Percentiles rank a stretch among this genome's conserved stretches.
Evolutionary conservation across 2,113 vertebrate species (phyloP).

Genomic region (Seriola quinqueradiata): DNA sequence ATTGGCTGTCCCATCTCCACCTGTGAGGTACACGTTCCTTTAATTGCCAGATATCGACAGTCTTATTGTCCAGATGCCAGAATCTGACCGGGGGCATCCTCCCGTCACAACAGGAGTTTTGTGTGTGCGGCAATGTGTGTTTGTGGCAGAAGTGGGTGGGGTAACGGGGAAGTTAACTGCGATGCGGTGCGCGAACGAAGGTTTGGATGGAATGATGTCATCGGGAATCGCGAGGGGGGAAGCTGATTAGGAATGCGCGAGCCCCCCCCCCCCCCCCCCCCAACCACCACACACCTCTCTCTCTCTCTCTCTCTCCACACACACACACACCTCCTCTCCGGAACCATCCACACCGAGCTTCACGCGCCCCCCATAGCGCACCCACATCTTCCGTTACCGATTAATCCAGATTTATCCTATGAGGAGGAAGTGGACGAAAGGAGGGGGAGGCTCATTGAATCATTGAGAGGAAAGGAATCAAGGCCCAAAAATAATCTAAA

Average conservation of each 20-base stretch:
- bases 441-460: constrained; percentile 57
- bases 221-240: constrained; percentile 76
- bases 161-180: constrained; percentile 67
- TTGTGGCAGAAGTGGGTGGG: constrained; percentile 68
- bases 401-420: constrained; percentile 68
- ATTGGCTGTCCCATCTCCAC: constrained; percentile 22
- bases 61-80: constrained; percentile 36
- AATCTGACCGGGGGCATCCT: constrained; percentile 38
- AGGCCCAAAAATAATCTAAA: constrained; percentile 50
- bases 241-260: constrained; percentile 68
- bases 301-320: no score
- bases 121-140: constrained; percentile 30
- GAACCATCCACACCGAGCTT: constrained; percentile 59
- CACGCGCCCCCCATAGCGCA: constrained; percentile 47
- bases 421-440: constrained; percentile 52
- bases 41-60: constrained; percentile 18
- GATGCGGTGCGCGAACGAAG: constrained; percentile 71
- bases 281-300: neutral
- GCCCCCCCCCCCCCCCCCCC: neutral
- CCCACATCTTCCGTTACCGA: constrained; percentile 72
- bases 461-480: constrained; percentile 64
- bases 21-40: constrained; percentile 20
- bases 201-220: constrained; percentile 84
- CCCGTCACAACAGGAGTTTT: constrained; percentile 4
- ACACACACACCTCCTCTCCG: constrained; percentile 43